Conservation (phyloP, 2,888 invertebrate genomes). For the Dilophus febrilis region DNA sequence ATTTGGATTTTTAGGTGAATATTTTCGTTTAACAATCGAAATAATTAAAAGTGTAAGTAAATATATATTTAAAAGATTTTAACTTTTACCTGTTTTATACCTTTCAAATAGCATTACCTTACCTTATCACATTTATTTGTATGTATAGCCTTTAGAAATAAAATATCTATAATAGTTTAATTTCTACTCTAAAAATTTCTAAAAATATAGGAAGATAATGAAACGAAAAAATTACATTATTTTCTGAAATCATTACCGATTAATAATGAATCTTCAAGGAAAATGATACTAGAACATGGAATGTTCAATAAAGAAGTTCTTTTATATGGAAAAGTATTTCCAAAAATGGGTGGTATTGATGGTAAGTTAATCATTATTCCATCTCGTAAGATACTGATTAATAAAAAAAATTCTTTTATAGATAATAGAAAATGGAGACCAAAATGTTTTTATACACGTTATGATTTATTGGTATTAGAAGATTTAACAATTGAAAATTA, state of each 20-base stretch:
- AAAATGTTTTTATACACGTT: constrained; percentile 26
- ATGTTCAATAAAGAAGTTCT: constrained; percentile 17
- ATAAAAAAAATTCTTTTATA: constrained; percentile 11
- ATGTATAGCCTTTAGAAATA: too few species aligned
- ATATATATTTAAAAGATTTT: too few species aligned
- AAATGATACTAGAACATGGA: constrained; percentile 19
- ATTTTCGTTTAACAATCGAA: background rate
- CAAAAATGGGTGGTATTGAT: background rate
- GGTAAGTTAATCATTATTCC: background rate
- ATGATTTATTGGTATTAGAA: constrained; percentile 29
- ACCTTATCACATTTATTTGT: too few species aligned
- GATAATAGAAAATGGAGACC: constrained; percentile 15
- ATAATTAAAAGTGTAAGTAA: background rate
- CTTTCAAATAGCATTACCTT: too few species aligned
- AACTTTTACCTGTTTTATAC: too few species aligned
- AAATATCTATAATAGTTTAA: background rate
- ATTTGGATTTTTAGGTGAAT: background rate
- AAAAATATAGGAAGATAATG: background rate
- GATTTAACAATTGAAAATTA: constrained; percentile 24
- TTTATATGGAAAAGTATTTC: constrained; percentile 2
- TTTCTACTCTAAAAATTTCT: too few species aligned
- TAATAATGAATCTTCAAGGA: constrained; percentile 16
- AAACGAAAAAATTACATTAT: constrained; percentile 8
- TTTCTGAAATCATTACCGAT: constrained; percentile 22
- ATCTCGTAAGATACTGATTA: background rate